Evolutionary conservation across 2,113 vertebrate genomes (phyloP).

Genomic region (Sterrhoptilus dennistouni): DNA sequence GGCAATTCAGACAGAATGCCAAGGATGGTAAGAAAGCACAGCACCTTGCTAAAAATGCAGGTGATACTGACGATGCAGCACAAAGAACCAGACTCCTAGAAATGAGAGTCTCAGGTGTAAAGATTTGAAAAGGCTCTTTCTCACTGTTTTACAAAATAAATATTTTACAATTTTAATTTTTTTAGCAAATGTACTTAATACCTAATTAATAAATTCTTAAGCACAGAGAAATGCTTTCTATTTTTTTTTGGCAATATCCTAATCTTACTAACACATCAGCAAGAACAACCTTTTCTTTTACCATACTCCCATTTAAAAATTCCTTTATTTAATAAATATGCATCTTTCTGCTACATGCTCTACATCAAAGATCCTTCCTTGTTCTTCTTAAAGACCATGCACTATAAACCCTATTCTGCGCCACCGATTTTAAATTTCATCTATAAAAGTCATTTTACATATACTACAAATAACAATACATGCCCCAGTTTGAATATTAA

Average conservation of each 20-base stretch:
- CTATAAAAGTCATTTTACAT: constrained; percentile 68
- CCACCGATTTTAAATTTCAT: constrained; percentile 60
- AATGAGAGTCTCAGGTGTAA: neutral
- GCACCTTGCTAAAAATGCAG: neutral
- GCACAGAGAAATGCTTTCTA: neutral
- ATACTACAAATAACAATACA: constrained; percentile 66
- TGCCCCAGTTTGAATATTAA: constrained; percentile 46
- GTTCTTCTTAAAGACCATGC: constrained; percentile 46
- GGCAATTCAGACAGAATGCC: neutral
- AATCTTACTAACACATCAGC: neutral
- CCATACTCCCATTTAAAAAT: neutral
- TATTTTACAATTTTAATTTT: neutral
- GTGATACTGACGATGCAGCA: neutral
- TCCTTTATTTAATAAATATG: constrained; percentile 58
- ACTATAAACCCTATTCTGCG: constrained; percentile 65
- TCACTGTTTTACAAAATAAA: neutral
- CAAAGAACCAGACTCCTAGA: neutral
- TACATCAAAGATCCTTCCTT: constrained; percentile 17
- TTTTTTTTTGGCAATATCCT: neutral
- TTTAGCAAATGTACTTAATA: neutral
- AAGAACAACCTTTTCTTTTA: neutral
- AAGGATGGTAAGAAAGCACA: neutral
- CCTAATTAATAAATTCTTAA: neutral
- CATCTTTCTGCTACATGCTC: constrained; percentile 13
- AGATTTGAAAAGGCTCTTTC: neutral